Conservation (phyloP, 2,888 invertebrate genomes). For the Pristionchus exspectatus region DNA sequence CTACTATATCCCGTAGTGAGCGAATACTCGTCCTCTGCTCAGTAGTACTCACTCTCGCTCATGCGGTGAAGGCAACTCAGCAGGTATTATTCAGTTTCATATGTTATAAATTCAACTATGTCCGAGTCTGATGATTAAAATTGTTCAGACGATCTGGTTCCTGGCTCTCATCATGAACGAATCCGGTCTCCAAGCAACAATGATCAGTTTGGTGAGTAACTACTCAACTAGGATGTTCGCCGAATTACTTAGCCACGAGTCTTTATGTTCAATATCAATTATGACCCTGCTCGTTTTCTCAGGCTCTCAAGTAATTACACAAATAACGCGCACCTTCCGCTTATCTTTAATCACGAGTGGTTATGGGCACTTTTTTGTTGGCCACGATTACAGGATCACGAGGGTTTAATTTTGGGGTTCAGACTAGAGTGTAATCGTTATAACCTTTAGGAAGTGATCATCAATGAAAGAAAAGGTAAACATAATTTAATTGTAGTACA, state of each 20-base stretch:
- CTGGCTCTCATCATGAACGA: neutral
- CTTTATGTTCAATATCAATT: neutral
- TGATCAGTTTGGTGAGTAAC: neutral
- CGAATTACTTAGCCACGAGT: too few relatives aligned
- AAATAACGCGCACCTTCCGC: neutral
- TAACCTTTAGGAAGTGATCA: too few relatives aligned
- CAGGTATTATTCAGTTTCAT: neutral
- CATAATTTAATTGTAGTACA: neutral
- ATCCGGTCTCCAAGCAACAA: neutral
- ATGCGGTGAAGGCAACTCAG: slow-evolving; percentile 18
- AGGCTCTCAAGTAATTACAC: neutral
- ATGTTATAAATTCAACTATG: too few relatives aligned
- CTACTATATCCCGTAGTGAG: neutral
- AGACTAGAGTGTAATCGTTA: too few relatives aligned
- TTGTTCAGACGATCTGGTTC: slow-evolving; percentile 2
- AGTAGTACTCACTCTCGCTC: neutral
- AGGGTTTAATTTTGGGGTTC: neutral
- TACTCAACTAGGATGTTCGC: neutral
- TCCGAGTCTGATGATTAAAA: neutral
- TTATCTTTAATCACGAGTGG: neutral
- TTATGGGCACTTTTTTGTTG: neutral
- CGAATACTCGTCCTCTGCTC: neutral
- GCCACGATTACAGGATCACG: neutral
- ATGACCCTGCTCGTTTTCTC: neutral
- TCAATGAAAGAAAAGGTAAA: too few relatives aligned